Evolutionary conservation across 2,888 invertebrate species (phyloP), one percentile per base, ranked within the genome.

Genomic region (Tachystola acroxantha): DNA sequence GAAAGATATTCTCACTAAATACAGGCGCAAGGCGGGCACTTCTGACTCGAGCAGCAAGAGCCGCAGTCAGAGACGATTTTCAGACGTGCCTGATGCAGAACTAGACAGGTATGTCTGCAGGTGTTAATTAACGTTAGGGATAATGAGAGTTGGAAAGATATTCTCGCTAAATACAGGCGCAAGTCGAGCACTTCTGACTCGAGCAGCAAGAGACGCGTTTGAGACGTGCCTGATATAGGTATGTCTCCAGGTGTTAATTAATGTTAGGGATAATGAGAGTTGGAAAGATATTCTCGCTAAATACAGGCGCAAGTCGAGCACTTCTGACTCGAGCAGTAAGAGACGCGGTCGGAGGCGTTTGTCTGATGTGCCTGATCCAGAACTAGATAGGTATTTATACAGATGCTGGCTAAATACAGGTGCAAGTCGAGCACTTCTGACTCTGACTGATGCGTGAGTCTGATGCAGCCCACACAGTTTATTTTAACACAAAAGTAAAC

Each of bases 211-310:
- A 57, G 66, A 32, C 30, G 48, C 34, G 39, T 2, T 57, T 51
- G 37, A 47, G 71, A 78, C 1, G 54, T 56, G 10, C 60, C 67
- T 5, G 78, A 75, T 36, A 80, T 40, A 69, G 72, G 76, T 75
- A 46, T 39, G 25, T n/a, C n/a, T n/a, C n/a, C n/a, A n/a, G n/a
- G n/a, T n/a, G n/a, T n/a, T n/a, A n/a, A n/a, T 20, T 20, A 20
- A 6, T n/a, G n/a, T n/a, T n/a, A n/a, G n/a, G n/a, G 97, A 43
- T 39, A 73, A 74, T 62, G 96, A 96, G 81, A 91, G 91, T 22
- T 93, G 94, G 0, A 97, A 98, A 61, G 97, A 98, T 64, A 98
- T 98, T 64, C 88, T 98, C 50, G 98, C 96, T 27, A 98, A 98
- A 78, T 98, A 98, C 80, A 89, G 97, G 2, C 89, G 92, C 49